Evolutionary conservation across 2,888 invertebrate genomes (phyloP), one percentile per base, ranked within the genome.

Genomic region (Thera obeliscata): DNA sequence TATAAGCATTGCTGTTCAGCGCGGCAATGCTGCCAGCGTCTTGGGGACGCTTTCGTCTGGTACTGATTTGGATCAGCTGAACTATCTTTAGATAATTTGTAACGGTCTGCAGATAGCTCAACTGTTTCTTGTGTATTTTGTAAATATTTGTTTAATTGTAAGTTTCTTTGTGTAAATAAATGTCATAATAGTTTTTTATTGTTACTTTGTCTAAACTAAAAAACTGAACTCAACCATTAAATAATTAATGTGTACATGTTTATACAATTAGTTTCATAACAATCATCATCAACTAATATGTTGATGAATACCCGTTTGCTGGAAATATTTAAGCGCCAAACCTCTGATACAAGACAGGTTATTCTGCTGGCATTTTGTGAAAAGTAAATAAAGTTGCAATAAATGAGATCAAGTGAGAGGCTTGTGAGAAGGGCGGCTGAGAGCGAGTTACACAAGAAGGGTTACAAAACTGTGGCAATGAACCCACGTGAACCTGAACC

Each of bases 391-490:
- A 77, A 74, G 74, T 76, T 84, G 82, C 81, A 84, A 82, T 86
- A 89, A 69, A 87, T 82, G 86, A 84, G 87, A 81, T 82, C 87
- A 90, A 91, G 92, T 91, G 91, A 92, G 91, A 91, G 90, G 91
- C 84, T 82, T 75, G 74, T 80, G 83, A 78, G 85, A 87, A 90
- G 90, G 91, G 88, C 88, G 84, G 80, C 82, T 76, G 86, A 87
- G 87, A 88, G 89, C 89, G 87, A 90, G 91, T 94, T 94, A 90
- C 92, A 94, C 94, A 93, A 94, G 91, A 90, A 91, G 93, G 93
- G 93, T 94, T 93, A 93, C 92, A 92, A 92, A 94, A 94, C 93
- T 94, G 89, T 94, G 94, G 93, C 94, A 94, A 93, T 93, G 94
- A 94, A 93, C 94, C 81, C 86, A 77, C 77, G 81, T 94, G 89